Base-by-base conservation (phyloP, 2,888 invertebrate genomes). In the Dryocosmus kuriphilus region DNA sequence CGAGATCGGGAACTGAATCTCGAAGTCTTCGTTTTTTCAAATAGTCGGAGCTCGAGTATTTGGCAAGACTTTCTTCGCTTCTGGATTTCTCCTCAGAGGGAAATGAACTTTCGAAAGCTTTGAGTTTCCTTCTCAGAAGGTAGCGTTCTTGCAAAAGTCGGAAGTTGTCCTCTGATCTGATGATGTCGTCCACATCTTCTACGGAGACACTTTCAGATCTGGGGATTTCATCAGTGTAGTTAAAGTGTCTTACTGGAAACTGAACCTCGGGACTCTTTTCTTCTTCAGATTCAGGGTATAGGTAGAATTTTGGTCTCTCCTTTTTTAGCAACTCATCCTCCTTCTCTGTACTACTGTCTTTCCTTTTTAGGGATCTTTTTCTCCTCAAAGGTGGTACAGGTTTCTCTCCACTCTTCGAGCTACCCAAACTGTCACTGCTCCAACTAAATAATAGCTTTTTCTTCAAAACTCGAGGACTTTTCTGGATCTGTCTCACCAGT, bases 171-270 rank as follows among this genome's bases (percentile, higher is more conserved):
- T 88, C 87, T 9, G 88, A 86, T 51, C 86, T 83, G n/a, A 89
- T 88, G 41, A 89, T 67, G n/a, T 89, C 88, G 60, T 89, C 88
- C 4, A 88, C 85, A 82, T 89, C 89, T 79, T 89, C 89, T 30
- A 88, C 80, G 1, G 88, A 88, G 6, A 89, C 84, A 79, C 89
- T 89, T 35, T 84, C 80, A 1, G 88, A 88, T 67, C 85, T 84
- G 14, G 86, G 81, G 0, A 81, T 80, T 14, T 85, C 83, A 11
- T 80, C 83, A 14, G 16, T 24, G 1, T 32, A n/a, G 8, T 22
- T 41, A 4, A 38, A 16, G 6, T 16, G 5, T 65, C 16, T 22
- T 22, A 8, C 35, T 65, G 62, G 32, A 16, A 65, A 65, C 5
- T 19, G 19, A 62, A 46, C 46, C 38, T 75, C n/a, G 22, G 24